A percentile compares a stretch with the other conserved stretches of the same genome.
These are phyloP conservation scores for Scaeva pyrastri DNA, from an alignment of 2,888 invertebrate genomes.

Conservation along the genomic window DNA sequence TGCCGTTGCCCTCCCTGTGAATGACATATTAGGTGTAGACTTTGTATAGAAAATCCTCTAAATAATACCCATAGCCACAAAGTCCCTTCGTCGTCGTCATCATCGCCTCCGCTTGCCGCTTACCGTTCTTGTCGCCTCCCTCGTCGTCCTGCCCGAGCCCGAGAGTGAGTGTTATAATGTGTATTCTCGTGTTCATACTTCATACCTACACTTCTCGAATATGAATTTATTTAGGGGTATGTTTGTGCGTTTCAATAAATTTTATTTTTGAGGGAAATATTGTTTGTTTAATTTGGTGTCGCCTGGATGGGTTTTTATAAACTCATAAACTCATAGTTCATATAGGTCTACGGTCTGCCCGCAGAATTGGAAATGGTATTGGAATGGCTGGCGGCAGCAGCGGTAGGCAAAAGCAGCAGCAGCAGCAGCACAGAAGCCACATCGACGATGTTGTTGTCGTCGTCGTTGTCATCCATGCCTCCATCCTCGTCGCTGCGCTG, in stretches of 20 bases:
- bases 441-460: not conserved
- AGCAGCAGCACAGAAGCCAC: conserved; percentile 32
- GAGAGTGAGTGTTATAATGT: conserved; percentile 38
- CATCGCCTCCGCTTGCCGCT: not conserved
- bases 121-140: too few relatives aligned
- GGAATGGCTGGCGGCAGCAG: too few relatives aligned
- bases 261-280: conserved; percentile 42
- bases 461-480: too few relatives aligned
- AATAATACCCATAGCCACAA: conserved; percentile 26
- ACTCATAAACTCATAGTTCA: conserved; percentile 9
- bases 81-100: not conserved
- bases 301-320: conserved; percentile 31
- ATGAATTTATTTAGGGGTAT: not conserved
- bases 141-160: too few relatives aligned
- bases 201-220: too few relatives aligned
- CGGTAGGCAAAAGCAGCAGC: too few relatives aligned
- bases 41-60: conserved; percentile 32
- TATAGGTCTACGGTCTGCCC: too few relatives aligned
- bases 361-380: conserved; percentile 17
- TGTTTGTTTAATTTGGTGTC: conserved; percentile 51
- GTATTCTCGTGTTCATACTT: conserved; percentile 26
- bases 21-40: conserved; percentile 58
- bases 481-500: too few relatives aligned
- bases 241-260: not conserved
- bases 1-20: conserved; percentile 45